Base-by-base conservation (phyloP, 2,113 vertebrate genomes). In the Leucosticte australis region DNA sequence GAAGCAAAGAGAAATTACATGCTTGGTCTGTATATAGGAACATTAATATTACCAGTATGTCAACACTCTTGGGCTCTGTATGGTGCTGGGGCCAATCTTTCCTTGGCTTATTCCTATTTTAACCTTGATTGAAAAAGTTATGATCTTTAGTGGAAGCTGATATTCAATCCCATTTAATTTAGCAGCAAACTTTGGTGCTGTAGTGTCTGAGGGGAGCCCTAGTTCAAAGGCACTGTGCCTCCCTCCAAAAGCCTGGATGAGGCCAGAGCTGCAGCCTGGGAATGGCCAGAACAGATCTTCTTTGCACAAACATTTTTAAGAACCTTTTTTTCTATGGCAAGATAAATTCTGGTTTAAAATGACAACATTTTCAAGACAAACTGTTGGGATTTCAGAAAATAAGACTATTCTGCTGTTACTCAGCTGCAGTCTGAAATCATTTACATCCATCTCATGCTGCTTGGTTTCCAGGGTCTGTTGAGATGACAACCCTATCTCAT, bases 401-500 rank as follows among this genome's bases (percentile, higher is more conserved):
- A 52, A 28, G 53, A 31, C 30, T 49, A 42, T 41, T 57, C 52
- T 71, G 52, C 56, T 87, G 78, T 75, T 83, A 47, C 55, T 81
- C 37, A 10, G 75, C 53, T 95, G 86, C 42, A 63, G 50, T 79
- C 79, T 83, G 56, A 90, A 92, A 62, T 57, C n/a, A 47, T 87
- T 91, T 62, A 85, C 57, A 70, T 83, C 92, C 37, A 64, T 53
- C 95, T 93, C 65, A 39, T 75, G 80, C 90, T 88, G 79, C 84
- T 91, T 88, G 62, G 69, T 68, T 91, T 75, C 85, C 68, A 90
- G 94, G 92, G 83, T 81, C 93, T 91, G 70, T 79, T 20, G 30
- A 90, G 92, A 86, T 93, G 93, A 87, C 91, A 96, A 59, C 75
- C 78, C 75, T 27, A 33, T 56, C 5, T 17, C 63, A 23, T 11